Evolutionary conservation across 2,113 vertebrate species (phyloP).

Genomic region (Talpa occidentalis): DNA sequence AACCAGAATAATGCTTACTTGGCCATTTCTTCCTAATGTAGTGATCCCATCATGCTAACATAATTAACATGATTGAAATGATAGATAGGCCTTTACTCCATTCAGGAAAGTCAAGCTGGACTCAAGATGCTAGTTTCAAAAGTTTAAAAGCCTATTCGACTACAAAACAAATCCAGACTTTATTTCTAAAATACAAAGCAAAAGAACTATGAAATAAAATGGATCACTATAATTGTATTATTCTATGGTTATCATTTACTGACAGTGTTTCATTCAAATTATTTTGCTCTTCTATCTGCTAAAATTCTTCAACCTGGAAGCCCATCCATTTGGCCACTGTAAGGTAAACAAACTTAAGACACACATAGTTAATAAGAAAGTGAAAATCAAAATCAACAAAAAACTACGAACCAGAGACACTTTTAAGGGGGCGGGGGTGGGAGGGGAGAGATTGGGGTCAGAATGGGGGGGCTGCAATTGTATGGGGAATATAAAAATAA

Average conservation of each 20-base stretch:
- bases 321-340: background rate
- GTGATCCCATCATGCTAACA: background rate
- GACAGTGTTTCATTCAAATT: background rate
- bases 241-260: background rate
- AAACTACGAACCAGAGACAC: no score
- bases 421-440: no score
- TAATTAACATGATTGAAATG: slow-evolving; percentile 9
- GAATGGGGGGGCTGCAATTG: no score
- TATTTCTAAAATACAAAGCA: slow-evolving; percentile 4
- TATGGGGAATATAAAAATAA: no score
- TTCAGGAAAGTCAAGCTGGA: background rate
- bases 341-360: background rate
- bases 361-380: background rate
- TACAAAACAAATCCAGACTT: background rate
- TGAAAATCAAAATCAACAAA: no score
- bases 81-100: background rate
- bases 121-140: background rate
- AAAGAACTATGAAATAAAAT: background rate
- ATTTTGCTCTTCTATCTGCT: background rate
- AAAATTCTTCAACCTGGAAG: background rate
- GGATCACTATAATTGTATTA: background rate
- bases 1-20: slow-evolving; percentile 43
- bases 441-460: no score
- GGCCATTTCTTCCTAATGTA: background rate
- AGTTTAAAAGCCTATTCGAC: background rate